Percentiles rank a stretch among this genome's conserved stretches.
phyloP scores from a whole-genome alignment of 2,888 invertebrate genomes.

The Halictus ligatus region DNA sequence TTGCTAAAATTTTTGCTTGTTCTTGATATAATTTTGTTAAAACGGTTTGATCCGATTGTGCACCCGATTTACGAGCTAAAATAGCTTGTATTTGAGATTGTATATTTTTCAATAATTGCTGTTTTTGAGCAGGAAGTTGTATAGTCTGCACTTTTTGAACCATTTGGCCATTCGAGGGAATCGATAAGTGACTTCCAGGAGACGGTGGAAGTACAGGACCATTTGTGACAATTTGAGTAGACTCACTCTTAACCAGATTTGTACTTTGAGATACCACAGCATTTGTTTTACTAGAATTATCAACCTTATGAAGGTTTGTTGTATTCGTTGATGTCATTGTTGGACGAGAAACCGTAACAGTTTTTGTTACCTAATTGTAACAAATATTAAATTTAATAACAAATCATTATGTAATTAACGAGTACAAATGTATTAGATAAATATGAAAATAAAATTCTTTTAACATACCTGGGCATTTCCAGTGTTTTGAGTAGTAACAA shows the following conservation, averaged over 20 bases:
- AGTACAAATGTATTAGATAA: not conserved
- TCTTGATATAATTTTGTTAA: conserved; percentile 88
- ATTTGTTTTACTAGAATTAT: conserved; percentile 72
- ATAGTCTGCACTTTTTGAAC: conserved; percentile 89
- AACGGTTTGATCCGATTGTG: conserved; percentile 86
- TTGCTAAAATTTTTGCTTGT: conserved; percentile 89
- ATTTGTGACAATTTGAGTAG: conserved; percentile 68
- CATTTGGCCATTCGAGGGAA: conserved; percentile 80
- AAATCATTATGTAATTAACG: not conserved
- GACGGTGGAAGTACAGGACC: conserved; percentile 74
- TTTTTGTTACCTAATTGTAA: conserved; percentile 74
- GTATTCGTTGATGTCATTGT: conserved; percentile 71
- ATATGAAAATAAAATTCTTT: not conserved
- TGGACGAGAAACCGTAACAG: conserved; percentile 73
- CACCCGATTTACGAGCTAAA: conserved; percentile 85
- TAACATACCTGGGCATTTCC: conserved; percentile 68
- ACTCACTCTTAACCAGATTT: conserved; percentile 79
- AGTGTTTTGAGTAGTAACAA: conserved; percentile 74
- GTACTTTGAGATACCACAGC: conserved; percentile 75
- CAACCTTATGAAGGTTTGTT: conserved; percentile 72
- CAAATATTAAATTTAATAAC: conserved; percentile 27
- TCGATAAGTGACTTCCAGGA: conserved; percentile 71
- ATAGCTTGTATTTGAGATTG: conserved; percentile 88
- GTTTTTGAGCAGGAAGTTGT: conserved; percentile 90
- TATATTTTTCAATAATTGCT: conserved; percentile 85